Percentiles rank a stretch among this genome's conserved stretches.
phyloP scores from a whole-genome alignment of 2,113 vertebrate species.

The Garra rufa region DNA sequence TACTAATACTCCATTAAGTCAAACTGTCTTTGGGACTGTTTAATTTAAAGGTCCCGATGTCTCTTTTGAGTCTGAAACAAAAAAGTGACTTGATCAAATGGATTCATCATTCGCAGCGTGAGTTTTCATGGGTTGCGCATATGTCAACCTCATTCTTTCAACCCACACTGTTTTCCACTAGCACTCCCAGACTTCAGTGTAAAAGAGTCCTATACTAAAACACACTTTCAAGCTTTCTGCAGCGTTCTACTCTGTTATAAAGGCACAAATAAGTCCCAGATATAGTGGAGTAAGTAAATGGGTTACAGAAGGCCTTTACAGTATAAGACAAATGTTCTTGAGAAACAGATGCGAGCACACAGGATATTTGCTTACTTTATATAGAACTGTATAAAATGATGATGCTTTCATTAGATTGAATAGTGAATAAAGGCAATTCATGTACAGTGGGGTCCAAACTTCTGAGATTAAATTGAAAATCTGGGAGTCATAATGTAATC shows the following conservation, averaged over 20 bases:
- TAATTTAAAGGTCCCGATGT: conserved; percentile 48
- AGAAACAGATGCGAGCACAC: conserved; percentile 18
- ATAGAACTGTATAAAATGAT: not conserved
- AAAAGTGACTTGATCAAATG: conserved; percentile 59
- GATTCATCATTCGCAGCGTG: conserved; percentile 56
- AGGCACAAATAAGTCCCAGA: conserved; percentile 39
- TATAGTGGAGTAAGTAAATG: conserved; percentile 37
- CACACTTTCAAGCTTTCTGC: conserved; percentile 41
- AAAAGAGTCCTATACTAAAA: conserved; percentile 42
- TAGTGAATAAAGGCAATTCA: not conserved
- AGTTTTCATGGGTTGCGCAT: conserved; percentile 50
- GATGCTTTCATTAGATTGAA: conserved; percentile 7
- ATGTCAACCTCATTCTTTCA: conserved; percentile 62
- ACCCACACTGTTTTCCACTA: conserved; percentile 40
- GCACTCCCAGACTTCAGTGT: conserved; percentile 41
- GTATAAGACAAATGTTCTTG: conserved; percentile 35
- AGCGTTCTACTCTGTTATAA: conserved; percentile 14
- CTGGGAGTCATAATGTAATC: not conserved
- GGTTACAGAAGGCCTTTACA: conserved; percentile 31
- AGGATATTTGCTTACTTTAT: conserved; percentile 43
- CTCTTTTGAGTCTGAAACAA: conserved; percentile 28
- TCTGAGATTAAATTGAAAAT: not conserved
- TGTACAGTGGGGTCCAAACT: not conserved
- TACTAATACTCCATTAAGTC: conserved; percentile 48
- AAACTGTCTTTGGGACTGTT: conserved; percentile 53